Base-by-base conservation (phyloP, 2,797 vertebrate species). In the Cryptoprocta ferox region DNA sequence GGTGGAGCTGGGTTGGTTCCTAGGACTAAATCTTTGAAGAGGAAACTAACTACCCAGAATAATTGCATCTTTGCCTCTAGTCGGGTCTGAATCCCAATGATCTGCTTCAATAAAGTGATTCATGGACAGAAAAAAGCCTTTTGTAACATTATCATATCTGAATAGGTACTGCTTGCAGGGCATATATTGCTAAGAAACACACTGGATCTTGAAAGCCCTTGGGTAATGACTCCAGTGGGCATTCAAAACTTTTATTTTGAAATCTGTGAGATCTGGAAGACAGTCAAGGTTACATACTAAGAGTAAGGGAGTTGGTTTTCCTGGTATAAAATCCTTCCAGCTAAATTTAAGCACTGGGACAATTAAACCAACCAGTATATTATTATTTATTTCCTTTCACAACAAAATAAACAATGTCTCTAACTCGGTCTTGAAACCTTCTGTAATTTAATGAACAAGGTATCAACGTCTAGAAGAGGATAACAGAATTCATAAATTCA, bases 171-270 rank as follows among this genome's bases (percentile, higher is more conserved):
- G 30, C 63, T 95, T 26, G 14, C 37, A 50, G 11, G 86, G 9
- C 21, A 79, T 30, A 11, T 53, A 82, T 85, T 61, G 68, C 39
- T 73, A 85, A 94, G 73, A 78, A 78, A 81, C 83, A 82, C 75
- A 30, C 6, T 91, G 65, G 59, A 53, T 96, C 63, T 76, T 92
- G 48, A 97, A 88, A 94, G 16, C 63, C 89, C 39, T 86, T 59
- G 71, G 39, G n/a, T 63, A 28, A 81, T 63, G 86, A 95, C 89
- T 91, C 78, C 90, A 86, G 9, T 63, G 42, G 76, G 45, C 85
- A 91, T 95, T 84, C 88, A 65, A 97, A 98, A 98, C 89, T 98
- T 98, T 98, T 97, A 95, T 97, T 97, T 97, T 92, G 84, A 94
- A 92, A 95, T 88, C 45, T 19, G 78, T 82, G 83, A 79, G 59